phyloP scores from a whole-genome alignment of 2,888 invertebrate genomes.

The Geotrupes spiniger region DNA sequence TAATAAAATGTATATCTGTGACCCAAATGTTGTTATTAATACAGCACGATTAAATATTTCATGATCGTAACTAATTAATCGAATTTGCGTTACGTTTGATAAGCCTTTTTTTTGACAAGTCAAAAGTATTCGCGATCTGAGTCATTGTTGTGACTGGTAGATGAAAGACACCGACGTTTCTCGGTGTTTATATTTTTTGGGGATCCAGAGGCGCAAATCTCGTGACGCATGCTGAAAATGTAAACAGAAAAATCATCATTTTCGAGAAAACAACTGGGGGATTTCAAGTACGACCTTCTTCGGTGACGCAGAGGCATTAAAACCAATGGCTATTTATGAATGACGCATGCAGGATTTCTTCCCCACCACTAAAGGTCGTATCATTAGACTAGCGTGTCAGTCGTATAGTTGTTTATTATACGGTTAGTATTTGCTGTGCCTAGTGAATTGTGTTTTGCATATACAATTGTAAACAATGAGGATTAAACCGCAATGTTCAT shows the following conservation, averaged over 20 bases:
- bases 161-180: too few relatives aligned
- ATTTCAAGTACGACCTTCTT: constrained; percentile 28
- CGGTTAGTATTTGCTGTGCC: background rate
- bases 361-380: constrained; percentile 25
- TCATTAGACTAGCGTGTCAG: constrained; percentile 11
- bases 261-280: constrained; percentile 19
- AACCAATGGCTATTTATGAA: constrained; percentile 29
- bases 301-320: constrained; percentile 29
- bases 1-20: too few relatives aligned
- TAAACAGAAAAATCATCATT: constrained; percentile 9
- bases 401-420: constrained; percentile 2
- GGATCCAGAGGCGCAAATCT: too few relatives aligned
- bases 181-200: too few relatives aligned
- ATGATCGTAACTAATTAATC: too few relatives aligned
- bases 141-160: too few relatives aligned
- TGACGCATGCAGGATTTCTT: constrained; percentile 26
- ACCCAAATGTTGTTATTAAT: too few relatives aligned
- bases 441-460: constrained; percentile 8
- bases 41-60: too few relatives aligned
- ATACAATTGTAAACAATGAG: constrained; percentile 50
- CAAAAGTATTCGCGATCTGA: too few relatives aligned
- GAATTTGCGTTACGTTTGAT: too few relatives aligned
- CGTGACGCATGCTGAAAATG: constrained; percentile 5
- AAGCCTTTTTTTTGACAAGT: too few relatives aligned
- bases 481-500: constrained; percentile 64